Conservation (phyloP, 2,797 vertebrate genomes). For the Eleutherodactylus coqui region DNA sequence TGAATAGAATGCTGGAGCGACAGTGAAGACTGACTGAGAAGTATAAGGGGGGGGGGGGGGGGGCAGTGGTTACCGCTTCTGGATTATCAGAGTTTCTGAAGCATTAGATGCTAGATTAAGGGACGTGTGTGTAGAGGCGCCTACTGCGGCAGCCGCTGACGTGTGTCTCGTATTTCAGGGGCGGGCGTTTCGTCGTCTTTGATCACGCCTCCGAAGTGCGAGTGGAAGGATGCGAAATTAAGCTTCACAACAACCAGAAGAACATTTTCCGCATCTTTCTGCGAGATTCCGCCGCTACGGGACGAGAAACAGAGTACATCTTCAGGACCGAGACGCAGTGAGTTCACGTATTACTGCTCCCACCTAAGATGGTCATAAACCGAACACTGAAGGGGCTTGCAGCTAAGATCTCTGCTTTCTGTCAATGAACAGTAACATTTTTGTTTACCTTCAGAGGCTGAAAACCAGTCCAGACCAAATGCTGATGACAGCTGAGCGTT, state of each 20-base stretch:
- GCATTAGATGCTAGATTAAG: background rate
- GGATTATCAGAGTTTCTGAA: background rate
- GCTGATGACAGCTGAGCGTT: background rate
- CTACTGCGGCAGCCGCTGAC: background rate
- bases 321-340: slow-evolving; percentile 91
- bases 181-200: slow-evolving; percentile 87
- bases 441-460: no score
- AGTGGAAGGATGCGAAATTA: slow-evolving; percentile 89
- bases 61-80: no score
- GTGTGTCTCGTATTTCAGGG: slow-evolving; percentile 70
- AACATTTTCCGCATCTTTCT: slow-evolving; percentile 90
- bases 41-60: no score
- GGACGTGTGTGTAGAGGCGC: background rate
- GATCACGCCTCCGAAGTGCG: slow-evolving; percentile 86
- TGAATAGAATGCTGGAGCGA: background rate
- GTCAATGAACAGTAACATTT: no score
- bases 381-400: no score
- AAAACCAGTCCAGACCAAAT: no score
- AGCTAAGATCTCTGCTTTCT: no score
- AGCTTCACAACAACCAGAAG: slow-evolving; percentile 88
- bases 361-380: background rate
- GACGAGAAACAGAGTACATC: slow-evolving; percentile 78
- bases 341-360: slow-evolving; percentile 66
- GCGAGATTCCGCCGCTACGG: slow-evolving; percentile 66
- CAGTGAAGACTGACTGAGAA: no score